Evolutionary conservation across 2,888 invertebrate species (phyloP).

Genomic region (Unio pictorum): DNA sequence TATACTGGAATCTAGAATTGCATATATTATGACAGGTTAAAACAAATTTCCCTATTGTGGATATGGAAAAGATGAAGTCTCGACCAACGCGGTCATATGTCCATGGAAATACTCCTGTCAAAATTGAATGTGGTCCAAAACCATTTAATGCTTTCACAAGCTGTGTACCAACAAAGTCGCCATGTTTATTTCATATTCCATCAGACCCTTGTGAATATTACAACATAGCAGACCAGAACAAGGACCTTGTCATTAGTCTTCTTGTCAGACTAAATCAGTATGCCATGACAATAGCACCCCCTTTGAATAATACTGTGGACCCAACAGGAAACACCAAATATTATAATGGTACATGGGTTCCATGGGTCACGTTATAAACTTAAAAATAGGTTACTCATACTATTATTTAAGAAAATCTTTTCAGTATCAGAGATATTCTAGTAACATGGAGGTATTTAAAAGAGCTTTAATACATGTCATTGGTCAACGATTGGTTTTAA

Average conservation of each 20-base stretch:
- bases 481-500: too few species aligned
- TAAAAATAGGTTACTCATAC: too few species aligned
- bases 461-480: too few species aligned
- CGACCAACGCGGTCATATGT: slow-evolving; percentile 11
- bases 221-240: slow-evolving; percentile 74
- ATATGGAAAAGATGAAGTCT: too few species aligned
- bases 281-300: slow-evolving; percentile 81
- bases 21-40: too few species aligned
- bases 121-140: slow-evolving; percentile 60
- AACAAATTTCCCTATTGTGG: too few species aligned
- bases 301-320: slow-evolving; percentile 82
- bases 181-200: slow-evolving; percentile 86
- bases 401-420: too few species aligned
- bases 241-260: slow-evolving; percentile 61
- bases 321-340: slow-evolving; percentile 81
- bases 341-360: slow-evolving; percentile 83
- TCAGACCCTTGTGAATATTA: slow-evolving; percentile 89
- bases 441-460: too few species aligned
- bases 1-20: too few species aligned
- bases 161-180: slow-evolving; percentile 79
- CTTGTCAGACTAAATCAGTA: slow-evolving; percentile 73
- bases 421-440: too few species aligned
- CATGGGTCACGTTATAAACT: slow-evolving; percentile 67
- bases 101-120: slow-evolving; percentile 67
- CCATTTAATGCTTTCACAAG: slow-evolving; percentile 64